phyloP scores from a whole-genome alignment of 2,797 vertebrate genomes.

The Eulemur coronatus region DNA sequence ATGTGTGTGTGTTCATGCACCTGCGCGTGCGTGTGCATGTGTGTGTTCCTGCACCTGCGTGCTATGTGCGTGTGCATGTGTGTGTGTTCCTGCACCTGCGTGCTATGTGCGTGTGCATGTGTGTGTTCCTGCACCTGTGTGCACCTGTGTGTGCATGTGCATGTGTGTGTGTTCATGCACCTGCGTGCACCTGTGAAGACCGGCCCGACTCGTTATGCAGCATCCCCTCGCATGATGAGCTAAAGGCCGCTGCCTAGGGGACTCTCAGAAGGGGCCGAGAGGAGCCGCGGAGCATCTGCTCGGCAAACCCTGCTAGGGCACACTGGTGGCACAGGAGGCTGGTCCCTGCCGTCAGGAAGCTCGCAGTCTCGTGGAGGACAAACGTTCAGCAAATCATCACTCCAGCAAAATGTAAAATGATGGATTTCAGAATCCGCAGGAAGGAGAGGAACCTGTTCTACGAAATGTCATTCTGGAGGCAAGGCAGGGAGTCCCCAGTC shows the following conservation, averaged over 20 bases:
- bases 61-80: background rate
- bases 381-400: background rate
- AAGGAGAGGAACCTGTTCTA: background rate
- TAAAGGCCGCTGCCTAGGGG: constrained; percentile 6
- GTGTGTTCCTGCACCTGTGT: background rate
- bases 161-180: background rate
- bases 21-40: no score
- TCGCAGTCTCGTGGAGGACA: background rate
- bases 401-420: background rate
- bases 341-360: background rate
- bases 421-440: background rate
- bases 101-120: background rate
- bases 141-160: background rate
- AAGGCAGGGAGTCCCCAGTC: background rate
- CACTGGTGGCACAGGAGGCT: background rate
- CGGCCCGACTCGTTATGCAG: constrained; percentile 61
- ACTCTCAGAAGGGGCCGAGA: constrained; percentile 10
- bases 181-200: constrained; percentile 47
- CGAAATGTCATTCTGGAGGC: constrained; percentile 34
- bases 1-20: no score
- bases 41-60: no score
- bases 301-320: background rate
- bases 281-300: background rate
- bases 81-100: no score
- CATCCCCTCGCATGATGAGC: constrained; percentile 43